phyloP scores from a whole-genome alignment of 2,113 vertebrate species.

The Echinops telfairi region DNA sequence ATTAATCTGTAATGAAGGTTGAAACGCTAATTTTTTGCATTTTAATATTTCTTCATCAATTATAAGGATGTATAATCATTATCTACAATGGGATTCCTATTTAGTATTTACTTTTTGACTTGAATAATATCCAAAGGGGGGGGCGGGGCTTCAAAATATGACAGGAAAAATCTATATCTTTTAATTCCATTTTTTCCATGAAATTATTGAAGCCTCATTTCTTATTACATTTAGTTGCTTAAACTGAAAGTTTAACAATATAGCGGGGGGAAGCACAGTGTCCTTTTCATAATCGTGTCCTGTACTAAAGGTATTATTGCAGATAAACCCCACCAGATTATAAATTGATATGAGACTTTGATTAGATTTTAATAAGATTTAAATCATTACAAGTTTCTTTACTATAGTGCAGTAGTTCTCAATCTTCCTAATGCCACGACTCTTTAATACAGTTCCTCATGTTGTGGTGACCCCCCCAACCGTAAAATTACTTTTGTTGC shows the following conservation, averaged over 20 bases:
- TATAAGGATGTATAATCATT: slow-evolving; percentile 88
- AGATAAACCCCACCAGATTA: slow-evolving; percentile 79
- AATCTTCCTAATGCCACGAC: too few species aligned
- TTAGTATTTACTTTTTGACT: slow-evolving; percentile 72
- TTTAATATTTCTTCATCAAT: slow-evolving; percentile 88
- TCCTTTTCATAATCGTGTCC: slow-evolving; percentile 84
- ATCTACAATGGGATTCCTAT: slow-evolving; percentile 82
- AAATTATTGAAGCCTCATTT: slow-evolving; percentile 68
- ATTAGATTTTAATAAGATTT: slow-evolving; percentile 85
- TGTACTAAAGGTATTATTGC: slow-evolving; percentile 81
- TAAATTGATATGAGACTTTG: slow-evolving; percentile 81
- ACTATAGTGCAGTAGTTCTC: neutral
- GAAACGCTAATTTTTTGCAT: slow-evolving; percentile 89
- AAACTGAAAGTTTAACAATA: slow-evolving; percentile 87
- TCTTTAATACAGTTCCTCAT: too few species aligned
- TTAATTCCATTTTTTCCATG: too few species aligned
- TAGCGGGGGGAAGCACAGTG: slow-evolving; percentile 83
- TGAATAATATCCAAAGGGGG: too few species aligned
- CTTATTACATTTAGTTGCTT: slow-evolving; percentile 87
- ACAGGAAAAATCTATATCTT: too few species aligned
- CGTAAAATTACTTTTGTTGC: too few species aligned
- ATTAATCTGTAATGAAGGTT: slow-evolving; percentile 80
- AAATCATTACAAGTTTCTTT: slow-evolving; percentile 68
- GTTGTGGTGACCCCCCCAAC: too few species aligned
- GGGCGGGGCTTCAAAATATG: too few species aligned